Conservation (phyloP, 1,140 invertebrate species). For the Aphaenogaster ashmeadi region DNA sequence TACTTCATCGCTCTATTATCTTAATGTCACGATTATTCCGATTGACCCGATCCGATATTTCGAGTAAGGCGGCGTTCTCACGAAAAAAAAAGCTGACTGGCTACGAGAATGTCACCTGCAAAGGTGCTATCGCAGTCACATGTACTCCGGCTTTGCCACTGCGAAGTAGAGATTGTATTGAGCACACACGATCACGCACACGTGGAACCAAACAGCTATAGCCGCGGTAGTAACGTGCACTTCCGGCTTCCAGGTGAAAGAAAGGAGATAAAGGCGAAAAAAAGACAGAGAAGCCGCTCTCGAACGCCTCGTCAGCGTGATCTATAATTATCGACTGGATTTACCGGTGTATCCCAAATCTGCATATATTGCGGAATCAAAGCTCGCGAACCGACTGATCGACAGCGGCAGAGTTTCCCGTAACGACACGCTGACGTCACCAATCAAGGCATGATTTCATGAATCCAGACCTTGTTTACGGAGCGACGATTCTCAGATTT, state of each 20-base stretch:
- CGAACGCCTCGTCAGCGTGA: neutral
- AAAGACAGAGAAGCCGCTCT: neutral
- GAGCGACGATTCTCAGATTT: neutral
- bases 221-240: constrained; percentile 19
- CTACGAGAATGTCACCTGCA: constrained; percentile 26
- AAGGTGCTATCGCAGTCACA: neutral
- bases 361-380: neutral
- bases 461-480: neutral
- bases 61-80: constrained; percentile 36
- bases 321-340: constrained; percentile 32
- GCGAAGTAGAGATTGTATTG: neutral
- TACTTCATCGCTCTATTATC: neutral
- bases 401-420: neutral
- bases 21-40: constrained; percentile 51
- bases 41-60: constrained; percentile 26
- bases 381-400: constrained; percentile 11
- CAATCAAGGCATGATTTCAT: neutral
- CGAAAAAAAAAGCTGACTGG: constrained; percentile 15
- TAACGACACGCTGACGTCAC: constrained; percentile 3
- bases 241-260: constrained; percentile 29
- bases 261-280: neutral
- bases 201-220: neutral
- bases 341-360: neutral
- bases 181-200: neutral
- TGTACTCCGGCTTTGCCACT: neutral